A percentile compares a stretch with the other conserved stretches of the same genome.
phyloP scores from a whole-genome alignment of 2,797 vertebrate genomes.

The Sebastes aleutianus region DNA sequence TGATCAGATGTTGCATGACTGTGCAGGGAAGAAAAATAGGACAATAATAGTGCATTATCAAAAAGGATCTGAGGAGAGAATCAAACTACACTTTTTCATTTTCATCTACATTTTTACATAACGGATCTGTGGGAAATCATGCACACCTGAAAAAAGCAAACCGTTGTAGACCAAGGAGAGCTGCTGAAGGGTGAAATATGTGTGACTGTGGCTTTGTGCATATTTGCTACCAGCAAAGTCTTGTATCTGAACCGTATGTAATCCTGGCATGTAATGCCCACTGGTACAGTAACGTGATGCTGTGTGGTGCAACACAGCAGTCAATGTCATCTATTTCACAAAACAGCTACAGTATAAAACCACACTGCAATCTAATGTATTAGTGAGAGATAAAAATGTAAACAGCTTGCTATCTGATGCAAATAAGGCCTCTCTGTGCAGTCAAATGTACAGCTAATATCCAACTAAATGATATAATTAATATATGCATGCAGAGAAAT shows the following conservation, averaged over 20 bases:
- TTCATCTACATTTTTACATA: neutral
- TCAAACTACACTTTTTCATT: neutral
- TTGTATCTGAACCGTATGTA: conserved; percentile 34
- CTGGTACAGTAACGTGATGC: conserved; percentile 11
- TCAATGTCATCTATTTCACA: conserved; percentile 1
- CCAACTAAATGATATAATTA: neutral
- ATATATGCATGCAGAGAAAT: neutral
- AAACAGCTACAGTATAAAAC: neutral
- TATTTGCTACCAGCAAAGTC: conserved; percentile 30
- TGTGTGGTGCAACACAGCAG: neutral
- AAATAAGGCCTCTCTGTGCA: neutral
- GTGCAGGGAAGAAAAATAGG: neutral
- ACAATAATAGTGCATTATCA: neutral
- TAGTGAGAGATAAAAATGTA: neutral
- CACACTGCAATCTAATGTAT: neutral
- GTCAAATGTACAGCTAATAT: neutral
- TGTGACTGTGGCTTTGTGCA: conserved; percentile 16
- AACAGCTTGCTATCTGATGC: neutral
- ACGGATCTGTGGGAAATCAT: neutral
- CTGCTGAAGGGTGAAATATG: conserved; percentile 2
- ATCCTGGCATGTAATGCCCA: conserved; percentile 6
- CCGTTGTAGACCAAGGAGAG: neutral
- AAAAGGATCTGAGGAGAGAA: neutral
- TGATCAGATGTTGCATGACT: neutral
- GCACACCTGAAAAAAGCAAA: neutral